Conservation (phyloP, 2,113 vertebrate species). For the Zootoca vivipara region DNA sequence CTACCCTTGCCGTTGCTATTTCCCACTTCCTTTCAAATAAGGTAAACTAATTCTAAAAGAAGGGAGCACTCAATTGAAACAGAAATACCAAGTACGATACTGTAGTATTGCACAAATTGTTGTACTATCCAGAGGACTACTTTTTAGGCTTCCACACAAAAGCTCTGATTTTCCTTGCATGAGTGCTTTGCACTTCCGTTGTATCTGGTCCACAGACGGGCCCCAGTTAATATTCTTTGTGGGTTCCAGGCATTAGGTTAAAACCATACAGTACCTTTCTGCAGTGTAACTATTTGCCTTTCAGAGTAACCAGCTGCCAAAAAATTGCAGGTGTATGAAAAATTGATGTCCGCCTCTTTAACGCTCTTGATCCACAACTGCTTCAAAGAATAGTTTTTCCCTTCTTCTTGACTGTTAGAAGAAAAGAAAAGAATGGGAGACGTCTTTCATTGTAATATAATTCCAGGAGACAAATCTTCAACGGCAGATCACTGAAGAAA, state of each 20-base stretch:
- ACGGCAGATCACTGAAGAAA: not conserved
- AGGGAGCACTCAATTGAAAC: not conserved
- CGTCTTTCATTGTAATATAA: not conserved
- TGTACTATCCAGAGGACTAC: not conserved
- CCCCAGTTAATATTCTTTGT: not conserved
- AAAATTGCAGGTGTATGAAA: constrained; percentile 73
- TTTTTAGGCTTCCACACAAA: not conserved
- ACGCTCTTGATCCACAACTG: constrained; percentile 68
- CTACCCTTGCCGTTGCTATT: not conserved
- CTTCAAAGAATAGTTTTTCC: constrained; percentile 51
- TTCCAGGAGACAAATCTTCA: not conserved
- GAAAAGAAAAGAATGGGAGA: not conserved
- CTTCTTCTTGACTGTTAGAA: constrained; percentile 52
- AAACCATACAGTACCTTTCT: constrained; percentile 63
- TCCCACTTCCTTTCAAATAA: not conserved
- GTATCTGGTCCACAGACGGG: not conserved
- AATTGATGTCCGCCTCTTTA: constrained; percentile 62
- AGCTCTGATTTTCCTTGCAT: not conserved
- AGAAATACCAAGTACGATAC: not conserved
- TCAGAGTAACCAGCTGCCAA: not conserved
- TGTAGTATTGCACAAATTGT: not conserved
- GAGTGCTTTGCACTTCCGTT: too few species aligned
- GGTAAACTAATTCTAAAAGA: not conserved
- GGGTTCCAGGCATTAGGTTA: rapidly evolving
- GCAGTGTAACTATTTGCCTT: constrained; percentile 61